A percentile compares a stretch with the other conserved stretches of the same genome.
Evolutionary conservation across 2,888 invertebrate species (phyloP).

Genomic region (Scaptomyza flava): DNA sequence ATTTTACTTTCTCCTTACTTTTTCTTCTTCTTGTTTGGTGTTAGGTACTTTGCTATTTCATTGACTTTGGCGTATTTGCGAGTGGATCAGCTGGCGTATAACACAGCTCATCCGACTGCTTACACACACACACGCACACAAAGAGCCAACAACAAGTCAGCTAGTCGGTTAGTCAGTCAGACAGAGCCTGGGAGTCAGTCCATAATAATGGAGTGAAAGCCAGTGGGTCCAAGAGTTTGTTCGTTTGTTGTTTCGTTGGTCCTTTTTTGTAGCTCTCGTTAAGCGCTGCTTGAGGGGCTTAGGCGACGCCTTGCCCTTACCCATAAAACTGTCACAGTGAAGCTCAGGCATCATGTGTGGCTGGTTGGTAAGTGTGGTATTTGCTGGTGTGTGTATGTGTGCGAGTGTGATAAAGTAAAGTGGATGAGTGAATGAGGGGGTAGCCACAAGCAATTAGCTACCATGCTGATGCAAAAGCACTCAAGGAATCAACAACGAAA

Average conservation of each 20-base stretch:
- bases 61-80: conserved; percentile 42
- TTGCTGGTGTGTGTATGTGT: not conserved
- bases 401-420: no score
- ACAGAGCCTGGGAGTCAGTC: not conserved
- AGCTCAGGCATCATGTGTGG: conserved; percentile 10
- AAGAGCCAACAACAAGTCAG: conserved; percentile 34
- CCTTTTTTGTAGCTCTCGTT: conserved; percentile 47
- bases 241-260: conserved; percentile 9
- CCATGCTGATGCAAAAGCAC: conserved; percentile 41
- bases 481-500: not conserved
- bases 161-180: conserved; percentile 7
- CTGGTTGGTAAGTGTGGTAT: not conserved
- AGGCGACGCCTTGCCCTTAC: conserved; percentile 38
- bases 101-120: conserved; percentile 67
- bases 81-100: conserved; percentile 64
- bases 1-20: not conserved
- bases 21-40: not conserved
- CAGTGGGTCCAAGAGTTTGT: conserved; percentile 23
- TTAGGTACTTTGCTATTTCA: conserved; percentile 36
- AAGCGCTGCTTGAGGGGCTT: conserved; percentile 67
- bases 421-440: conserved; percentile 8
- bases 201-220: conserved; percentile 11
- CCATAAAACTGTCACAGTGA: conserved; percentile 55
- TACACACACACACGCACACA: conserved; percentile 36
- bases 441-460: conserved; percentile 62